Percentiles rank a stretch among this genome's conserved stretches.
Conservation (phyloP, 2,888 invertebrate species). For the Epinotia demarniana region DNA sequence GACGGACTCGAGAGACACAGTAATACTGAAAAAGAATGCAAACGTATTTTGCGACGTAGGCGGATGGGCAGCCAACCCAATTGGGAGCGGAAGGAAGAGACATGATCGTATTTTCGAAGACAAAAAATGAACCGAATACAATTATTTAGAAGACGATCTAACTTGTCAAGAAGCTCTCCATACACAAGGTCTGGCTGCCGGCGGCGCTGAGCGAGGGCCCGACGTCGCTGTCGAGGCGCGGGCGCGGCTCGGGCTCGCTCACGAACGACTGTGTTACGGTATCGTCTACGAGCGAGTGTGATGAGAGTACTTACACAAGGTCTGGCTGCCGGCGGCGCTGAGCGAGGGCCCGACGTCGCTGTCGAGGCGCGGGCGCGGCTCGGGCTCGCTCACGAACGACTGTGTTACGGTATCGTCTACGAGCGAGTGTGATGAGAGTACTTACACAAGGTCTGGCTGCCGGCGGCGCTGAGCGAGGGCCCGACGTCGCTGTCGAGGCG, state of each 20-base stretch:
- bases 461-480: slow-evolving; percentile 78
- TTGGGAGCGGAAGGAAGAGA: no score
- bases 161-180: no score
- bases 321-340: slow-evolving; percentile 80
- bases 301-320: slow-evolving; percentile 61
- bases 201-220: slow-evolving; percentile 80
- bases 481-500: slow-evolving; percentile 81
- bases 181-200: slow-evolving; percentile 78
- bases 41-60: no score
- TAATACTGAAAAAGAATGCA: no score
- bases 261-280: neutral
- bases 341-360: slow-evolving; percentile 80
- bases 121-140: no score
- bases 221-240: slow-evolving; percentile 79
- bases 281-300: no score
- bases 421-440: slow-evolving; percentile 3
- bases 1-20: no score
- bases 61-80: no score
- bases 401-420: slow-evolving; percentile 40
- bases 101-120: no score
- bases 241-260: slow-evolving; percentile 25
- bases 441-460: slow-evolving; percentile 75
- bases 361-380: slow-evolving; percentile 69
- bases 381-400: slow-evolving; percentile 61
- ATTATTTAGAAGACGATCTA: no score